Evolutionary conservation across 2,797 vertebrate genomes (phyloP).

Genomic region (Furcifer pardalis): DNA sequence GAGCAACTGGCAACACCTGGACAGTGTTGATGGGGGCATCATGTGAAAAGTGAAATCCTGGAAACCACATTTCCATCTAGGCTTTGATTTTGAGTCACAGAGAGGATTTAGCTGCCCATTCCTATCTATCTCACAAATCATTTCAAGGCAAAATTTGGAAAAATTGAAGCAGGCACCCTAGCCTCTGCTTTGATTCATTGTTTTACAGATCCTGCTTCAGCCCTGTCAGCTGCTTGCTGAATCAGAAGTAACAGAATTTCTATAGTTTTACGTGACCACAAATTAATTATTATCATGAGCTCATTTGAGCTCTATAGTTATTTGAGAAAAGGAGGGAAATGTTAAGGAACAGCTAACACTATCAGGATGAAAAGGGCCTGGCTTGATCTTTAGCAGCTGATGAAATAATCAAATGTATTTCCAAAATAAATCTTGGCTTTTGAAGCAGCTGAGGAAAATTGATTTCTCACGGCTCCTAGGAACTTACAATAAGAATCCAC

Average conservation of each 20-base stretch:
- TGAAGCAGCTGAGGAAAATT: conserved; percentile 64
- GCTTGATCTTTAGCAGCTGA: conserved; percentile 63
- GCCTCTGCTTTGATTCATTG: neutral
- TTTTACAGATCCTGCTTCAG: conserved; percentile 3
- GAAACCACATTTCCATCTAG: neutral
- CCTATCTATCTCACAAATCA: neutral
- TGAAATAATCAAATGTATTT: conserved; percentile 46
- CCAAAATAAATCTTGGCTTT: conserved; percentile 63
- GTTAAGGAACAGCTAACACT: neutral
- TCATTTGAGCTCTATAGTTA: conserved; percentile 16
- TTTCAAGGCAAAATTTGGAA: neutral
- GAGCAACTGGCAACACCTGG: conserved; percentile 3
- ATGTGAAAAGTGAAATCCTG: conserved; percentile 36
- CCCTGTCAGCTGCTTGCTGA: neutral
- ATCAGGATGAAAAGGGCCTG: neutral
- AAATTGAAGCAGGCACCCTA: neutral
- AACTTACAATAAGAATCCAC: conserved; percentile 55
- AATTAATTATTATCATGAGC: conserved; percentile 30
- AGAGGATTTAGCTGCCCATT: neutral
- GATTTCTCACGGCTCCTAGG: conserved; percentile 55
- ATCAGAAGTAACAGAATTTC: neutral
- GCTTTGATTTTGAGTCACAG: neutral
- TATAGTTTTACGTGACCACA: conserved; percentile 11
- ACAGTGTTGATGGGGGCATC: conserved; percentile 28
- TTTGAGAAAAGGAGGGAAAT: neutral